Base-by-base conservation (phyloP, 2,888 invertebrate species). In the Drosophila picticornis region DNA sequence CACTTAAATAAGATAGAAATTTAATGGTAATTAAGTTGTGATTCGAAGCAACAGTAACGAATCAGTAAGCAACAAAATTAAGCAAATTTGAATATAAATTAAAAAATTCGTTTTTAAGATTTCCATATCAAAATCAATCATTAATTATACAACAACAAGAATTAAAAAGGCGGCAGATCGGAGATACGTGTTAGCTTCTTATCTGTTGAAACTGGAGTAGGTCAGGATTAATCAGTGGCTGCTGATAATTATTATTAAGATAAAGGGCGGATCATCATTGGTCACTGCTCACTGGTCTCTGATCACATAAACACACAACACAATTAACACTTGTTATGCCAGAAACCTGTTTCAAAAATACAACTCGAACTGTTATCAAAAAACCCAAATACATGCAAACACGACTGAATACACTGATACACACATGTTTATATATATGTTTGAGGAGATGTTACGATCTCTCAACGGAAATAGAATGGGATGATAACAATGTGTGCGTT, bases 321-420 rank as follows among this genome's bases (percentile, higher is more conserved):
- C 19, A 43, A 11, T 34, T 22, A 16, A 38, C 6, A 38, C 13
- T 58, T 38, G n/a, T 34, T 51, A 27, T 50, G 11, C 56, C 32
- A 48, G 31, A n/a, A 77, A 77, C 77, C 80, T 38, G 77, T 71
- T 77, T 59, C 19, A 46, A 46, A 34, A 50, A 50, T 53, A 25
- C 38, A 56, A 65, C 22, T 79, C 63, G 32, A 59, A 6, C 43
- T 36, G 31, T 46, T 46, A 57, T 57, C 48, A 55, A 46, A 22
- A 55, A 29, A 51, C 34, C 19, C 34, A 32, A 27, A 57, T 53
- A 53, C 52, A 25, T 38, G 16, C 25, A 27, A 36, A 19, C 29
- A 16, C 16, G 31, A 31, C 4, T 43, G 16, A 43, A 32, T 38
- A 29, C 22, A 13, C 31, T 31, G 31, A 31, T 31, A 55, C 4